Evolutionary conservation across 2,888 invertebrate genomes (phyloP).

Genomic region (Tubulanus polymorphus): DNA sequence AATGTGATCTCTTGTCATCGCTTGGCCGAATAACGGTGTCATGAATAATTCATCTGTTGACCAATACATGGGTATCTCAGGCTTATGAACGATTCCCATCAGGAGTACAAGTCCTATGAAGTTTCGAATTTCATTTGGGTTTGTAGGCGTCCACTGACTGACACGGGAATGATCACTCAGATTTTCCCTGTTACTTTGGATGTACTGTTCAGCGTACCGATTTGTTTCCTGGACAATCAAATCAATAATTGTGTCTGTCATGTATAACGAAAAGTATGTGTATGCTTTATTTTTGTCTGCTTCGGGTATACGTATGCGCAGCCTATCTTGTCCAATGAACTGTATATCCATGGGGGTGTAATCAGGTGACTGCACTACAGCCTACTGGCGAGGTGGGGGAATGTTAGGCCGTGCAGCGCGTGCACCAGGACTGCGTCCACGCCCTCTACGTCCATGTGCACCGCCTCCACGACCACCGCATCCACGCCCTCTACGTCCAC

Average conservation of each 20-base stretch:
- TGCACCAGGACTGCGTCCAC: background rate
- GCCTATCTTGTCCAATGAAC: too few relatives aligned
- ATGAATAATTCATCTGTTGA: background rate
- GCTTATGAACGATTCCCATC: background rate
- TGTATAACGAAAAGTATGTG: background rate
- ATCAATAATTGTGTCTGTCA: background rate
- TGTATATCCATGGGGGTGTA: too few relatives aligned
- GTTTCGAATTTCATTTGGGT: background rate
- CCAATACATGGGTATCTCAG: background rate
- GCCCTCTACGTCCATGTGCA: background rate
- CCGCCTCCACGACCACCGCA: background rate
- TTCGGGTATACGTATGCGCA: too few relatives aligned
- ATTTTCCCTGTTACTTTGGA: background rate
- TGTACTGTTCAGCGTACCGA: background rate
- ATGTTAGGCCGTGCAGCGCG: background rate
- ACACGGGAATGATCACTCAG: background rate
- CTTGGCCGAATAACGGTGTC: background rate
- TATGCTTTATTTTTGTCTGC: too few relatives aligned
- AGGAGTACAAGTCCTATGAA: background rate
- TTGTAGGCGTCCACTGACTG: background rate
- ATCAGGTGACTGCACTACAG: background rate
- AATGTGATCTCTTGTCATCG: background rate
- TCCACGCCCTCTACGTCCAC: background rate
- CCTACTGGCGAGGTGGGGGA: background rate
- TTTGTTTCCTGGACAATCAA: background rate